Conservation (phyloP, 2,797 vertebrate genomes). For the Pseudochromis fuscus region DNA sequence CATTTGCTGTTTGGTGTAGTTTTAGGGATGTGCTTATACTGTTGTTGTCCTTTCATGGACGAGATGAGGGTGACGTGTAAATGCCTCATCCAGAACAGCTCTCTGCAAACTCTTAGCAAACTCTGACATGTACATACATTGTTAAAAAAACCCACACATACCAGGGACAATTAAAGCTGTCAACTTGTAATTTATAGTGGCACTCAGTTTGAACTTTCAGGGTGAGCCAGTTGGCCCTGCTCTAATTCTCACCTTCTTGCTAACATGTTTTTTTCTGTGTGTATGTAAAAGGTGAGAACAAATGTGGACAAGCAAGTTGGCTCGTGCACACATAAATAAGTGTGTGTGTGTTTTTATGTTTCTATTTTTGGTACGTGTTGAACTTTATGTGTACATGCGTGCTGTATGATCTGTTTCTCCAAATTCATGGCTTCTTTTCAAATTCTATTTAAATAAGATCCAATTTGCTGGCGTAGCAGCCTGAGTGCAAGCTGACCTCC, state of each 20-base stretch:
- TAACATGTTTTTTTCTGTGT: conserved; percentile 57
- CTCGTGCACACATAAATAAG: conserved; percentile 47
- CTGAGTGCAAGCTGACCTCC: conserved; percentile 62
- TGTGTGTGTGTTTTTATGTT: conserved; percentile 33
- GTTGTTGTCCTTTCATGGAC: background rate
- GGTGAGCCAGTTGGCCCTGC: conserved; percentile 77
- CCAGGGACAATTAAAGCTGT: conserved; percentile 79
- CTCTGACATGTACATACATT: conserved; percentile 73
- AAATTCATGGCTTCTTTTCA: conserved; percentile 65
- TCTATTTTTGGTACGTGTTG: conserved; percentile 30
- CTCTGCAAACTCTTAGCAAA: conserved; percentile 66
- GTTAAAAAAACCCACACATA: conserved; percentile 71
- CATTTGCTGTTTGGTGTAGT: conserved; percentile 40
- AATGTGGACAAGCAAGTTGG: conserved; percentile 64
- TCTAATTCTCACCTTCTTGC: conserved; percentile 75
- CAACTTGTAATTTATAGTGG: conserved; percentile 83
- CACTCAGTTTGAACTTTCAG: conserved; percentile 81
- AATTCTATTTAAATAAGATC: conserved; percentile 56
- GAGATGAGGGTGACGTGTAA: conserved; percentile 68
- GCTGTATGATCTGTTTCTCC: conserved; percentile 35
- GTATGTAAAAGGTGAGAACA: conserved; percentile 51
- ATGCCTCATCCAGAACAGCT: conserved; percentile 69
- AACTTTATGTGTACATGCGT: conserved; percentile 34
- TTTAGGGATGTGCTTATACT: conserved; percentile 14
- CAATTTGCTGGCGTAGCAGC: conserved; percentile 55